These are phyloP conservation scores for Lycophotia porphyrea DNA, from an alignment of 2,888 invertebrate genomes.

Conservation along the genomic window DNA sequence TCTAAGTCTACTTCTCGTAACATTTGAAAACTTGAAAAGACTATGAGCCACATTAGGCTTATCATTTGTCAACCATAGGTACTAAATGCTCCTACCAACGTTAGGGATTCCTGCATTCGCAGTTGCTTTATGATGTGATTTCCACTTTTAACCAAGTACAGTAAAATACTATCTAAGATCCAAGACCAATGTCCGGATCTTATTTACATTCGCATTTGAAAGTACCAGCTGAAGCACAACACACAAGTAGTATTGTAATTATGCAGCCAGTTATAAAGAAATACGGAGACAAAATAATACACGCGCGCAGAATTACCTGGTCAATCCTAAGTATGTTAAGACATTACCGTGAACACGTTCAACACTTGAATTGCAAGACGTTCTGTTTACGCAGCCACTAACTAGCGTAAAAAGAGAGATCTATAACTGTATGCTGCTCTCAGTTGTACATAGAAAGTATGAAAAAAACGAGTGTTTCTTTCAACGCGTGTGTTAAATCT, in stretches of 20 bases:
- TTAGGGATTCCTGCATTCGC: background rate
- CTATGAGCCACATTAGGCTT: background rate
- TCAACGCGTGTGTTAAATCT: slow-evolving; percentile 38
- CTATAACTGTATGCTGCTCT: slow-evolving; percentile 26
- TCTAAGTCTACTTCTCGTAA: background rate
- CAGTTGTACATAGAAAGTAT: slow-evolving; percentile 56
- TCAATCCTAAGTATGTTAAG: slow-evolving; percentile 44
- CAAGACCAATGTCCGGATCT: slow-evolving; percentile 26
- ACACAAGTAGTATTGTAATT: slow-evolving; percentile 21
- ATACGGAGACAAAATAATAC: slow-evolving; percentile 38
- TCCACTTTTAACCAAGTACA: background rate
- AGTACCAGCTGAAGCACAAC: slow-evolving; percentile 32
- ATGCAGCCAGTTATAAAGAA: slow-evolving; percentile 17
- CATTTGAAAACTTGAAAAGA: background rate
- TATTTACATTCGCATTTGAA: slow-evolving; percentile 41
- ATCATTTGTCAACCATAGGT: background rate
- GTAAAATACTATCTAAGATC: background rate
- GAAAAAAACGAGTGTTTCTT: slow-evolving; percentile 39
- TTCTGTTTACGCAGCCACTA: slow-evolving; percentile 52
- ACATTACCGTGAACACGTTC: slow-evolving; percentile 34
- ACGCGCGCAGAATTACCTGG: slow-evolving; percentile 39
- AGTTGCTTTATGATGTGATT: background rate
- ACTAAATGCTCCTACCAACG: background rate
- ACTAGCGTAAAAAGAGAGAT: slow-evolving; percentile 62
- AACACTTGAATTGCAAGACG: slow-evolving; percentile 47